Conservation (phyloP, 2,113 vertebrate genomes). For the Hylia prasina region DNA sequence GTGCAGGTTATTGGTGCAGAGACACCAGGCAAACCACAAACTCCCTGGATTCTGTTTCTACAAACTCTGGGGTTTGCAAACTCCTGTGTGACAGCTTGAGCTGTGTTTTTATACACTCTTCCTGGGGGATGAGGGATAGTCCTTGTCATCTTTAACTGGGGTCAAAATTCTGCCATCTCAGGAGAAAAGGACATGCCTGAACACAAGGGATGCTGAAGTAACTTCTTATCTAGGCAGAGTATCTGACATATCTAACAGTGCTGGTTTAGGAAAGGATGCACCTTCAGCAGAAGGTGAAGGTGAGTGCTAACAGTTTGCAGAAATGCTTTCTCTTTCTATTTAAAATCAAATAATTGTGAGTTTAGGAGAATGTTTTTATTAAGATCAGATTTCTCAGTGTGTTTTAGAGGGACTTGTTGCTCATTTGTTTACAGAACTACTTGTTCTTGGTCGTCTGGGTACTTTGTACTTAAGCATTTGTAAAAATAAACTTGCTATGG, state of each 20-base stretch:
- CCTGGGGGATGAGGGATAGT: background rate
- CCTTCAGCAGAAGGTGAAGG: background rate
- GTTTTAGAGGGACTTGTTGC: background rate
- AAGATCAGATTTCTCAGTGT: background rate
- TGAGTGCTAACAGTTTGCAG: background rate
- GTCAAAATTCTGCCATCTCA: background rate
- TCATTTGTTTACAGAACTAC: background rate
- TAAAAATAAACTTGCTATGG: background rate
- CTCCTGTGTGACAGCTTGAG: background rate
- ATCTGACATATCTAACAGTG: background rate
- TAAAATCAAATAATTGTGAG: background rate
- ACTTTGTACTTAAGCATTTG: background rate
- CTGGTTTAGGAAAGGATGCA: background rate
- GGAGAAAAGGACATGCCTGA: background rate
- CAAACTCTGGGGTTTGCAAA: background rate
- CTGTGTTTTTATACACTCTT: background rate
- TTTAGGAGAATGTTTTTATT: background rate
- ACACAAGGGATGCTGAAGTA: background rate
- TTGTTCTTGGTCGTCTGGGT: background rate
- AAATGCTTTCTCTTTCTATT: background rate
- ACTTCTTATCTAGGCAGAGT: background rate
- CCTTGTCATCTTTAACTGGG: background rate
- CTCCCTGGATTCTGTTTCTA: background rate
- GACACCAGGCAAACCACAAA: background rate
- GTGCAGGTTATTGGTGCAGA: background rate